Percentiles rank a stretch among this genome's conserved stretches.
phyloP scores from a whole-genome alignment of 2,888 invertebrate genomes.

The Drosophila paracracens region DNA sequence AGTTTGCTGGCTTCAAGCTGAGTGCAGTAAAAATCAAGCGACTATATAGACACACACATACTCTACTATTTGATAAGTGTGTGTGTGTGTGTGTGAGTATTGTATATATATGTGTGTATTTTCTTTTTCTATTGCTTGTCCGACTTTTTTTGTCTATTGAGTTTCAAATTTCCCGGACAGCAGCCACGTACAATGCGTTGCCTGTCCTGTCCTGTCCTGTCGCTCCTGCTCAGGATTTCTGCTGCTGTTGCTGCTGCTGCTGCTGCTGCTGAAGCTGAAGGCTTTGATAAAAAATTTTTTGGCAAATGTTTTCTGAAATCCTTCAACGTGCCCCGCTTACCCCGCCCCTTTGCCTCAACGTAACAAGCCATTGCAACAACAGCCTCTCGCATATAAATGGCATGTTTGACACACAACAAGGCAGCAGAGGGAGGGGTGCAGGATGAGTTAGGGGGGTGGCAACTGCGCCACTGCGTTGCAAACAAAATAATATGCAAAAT shows the following conservation, averaged over 20 bases:
- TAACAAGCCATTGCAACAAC: constrained; percentile 68
- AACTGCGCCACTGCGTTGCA: constrained; percentile 64
- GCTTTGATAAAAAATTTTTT: constrained; percentile 79
- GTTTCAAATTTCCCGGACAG: constrained; percentile 77
- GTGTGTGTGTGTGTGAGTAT: background rate
- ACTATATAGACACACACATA: constrained; percentile 49
- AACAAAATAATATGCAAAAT: constrained; percentile 82
- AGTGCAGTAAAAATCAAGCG: constrained; percentile 80
- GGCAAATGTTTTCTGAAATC: constrained; percentile 78
- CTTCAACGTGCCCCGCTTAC: constrained; percentile 45
- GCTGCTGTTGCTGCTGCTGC: background rate
- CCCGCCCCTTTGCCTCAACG: constrained; percentile 17
- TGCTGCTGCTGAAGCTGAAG: constrained; percentile 67
- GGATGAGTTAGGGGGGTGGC: constrained; percentile 1
- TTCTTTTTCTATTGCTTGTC: constrained; percentile 79
- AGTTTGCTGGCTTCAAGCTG: constrained; percentile 54
- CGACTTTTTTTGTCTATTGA: constrained; percentile 75
- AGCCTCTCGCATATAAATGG: constrained; percentile 77
- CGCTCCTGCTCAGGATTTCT: constrained; percentile 22
- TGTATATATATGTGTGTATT: constrained; percentile 41
- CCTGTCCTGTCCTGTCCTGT: constrained; percentile 21
- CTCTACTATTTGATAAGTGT: background rate
- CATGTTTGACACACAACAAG: constrained; percentile 72
- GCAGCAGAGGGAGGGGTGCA: background rate
- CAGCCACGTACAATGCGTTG: constrained; percentile 61